These are phyloP conservation scores for Basileuterus tristriatus DNA, from an alignment of 2,797 vertebrate genomes.

Conservation along the genomic window DNA sequence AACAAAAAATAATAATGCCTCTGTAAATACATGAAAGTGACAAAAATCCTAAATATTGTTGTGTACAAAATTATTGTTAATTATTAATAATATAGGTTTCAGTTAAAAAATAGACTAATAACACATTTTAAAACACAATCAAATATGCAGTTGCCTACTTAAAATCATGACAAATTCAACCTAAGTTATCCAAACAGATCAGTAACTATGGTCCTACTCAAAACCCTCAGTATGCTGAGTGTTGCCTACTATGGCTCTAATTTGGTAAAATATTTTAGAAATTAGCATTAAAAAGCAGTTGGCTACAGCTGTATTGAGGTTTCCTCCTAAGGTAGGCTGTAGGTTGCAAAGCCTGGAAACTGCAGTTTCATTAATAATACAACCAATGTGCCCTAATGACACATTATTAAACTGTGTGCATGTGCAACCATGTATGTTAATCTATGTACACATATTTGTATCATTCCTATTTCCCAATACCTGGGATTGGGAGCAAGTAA, in stretches of 20 bases:
- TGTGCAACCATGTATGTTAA: neutral
- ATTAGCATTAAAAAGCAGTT: neutral
- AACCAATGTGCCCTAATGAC: neutral
- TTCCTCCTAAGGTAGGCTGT: neutral
- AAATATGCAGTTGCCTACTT: neutral
- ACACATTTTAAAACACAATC: neutral
- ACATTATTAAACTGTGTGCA: neutral
- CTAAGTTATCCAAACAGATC: neutral
- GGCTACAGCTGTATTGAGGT: neutral
- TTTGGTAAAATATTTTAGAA: constrained; percentile 3
- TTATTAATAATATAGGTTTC: neutral
- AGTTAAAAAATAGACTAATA: neutral
- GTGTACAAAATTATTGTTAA: neutral
- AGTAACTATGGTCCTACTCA: neutral
- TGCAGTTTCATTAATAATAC: neutral
- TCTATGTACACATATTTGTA: neutral
- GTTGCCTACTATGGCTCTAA: neutral
- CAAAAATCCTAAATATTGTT: neutral
- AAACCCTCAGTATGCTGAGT: neutral
- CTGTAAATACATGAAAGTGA: neutral
- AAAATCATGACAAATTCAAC: neutral
- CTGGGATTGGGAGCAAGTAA: neutral
- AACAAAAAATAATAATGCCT: neutral
- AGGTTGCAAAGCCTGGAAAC: neutral
- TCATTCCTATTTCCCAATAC: neutral